These are phyloP conservation scores for Notoglanidium macrostoma DNA, from an alignment of 2,797 vertebrate genomes.

Conservation along the genomic window DNA sequence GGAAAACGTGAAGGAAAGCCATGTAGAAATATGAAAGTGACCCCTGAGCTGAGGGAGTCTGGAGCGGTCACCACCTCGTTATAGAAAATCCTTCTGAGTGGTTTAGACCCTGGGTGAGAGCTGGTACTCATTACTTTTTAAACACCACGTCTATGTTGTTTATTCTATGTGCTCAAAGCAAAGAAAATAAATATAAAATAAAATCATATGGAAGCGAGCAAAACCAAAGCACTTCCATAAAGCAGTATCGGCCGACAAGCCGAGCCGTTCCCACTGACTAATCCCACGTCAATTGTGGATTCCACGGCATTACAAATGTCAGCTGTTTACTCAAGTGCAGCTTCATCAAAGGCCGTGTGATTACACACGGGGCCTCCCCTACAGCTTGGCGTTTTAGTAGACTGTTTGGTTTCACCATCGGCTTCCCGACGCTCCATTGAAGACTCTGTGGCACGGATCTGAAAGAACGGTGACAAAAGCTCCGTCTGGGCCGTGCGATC, in stretches of 20 bases:
- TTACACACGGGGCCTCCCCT: slow-evolving; percentile 22
- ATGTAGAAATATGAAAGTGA: neutral
- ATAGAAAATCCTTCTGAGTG: neutral
- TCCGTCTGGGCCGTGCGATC: neutral
- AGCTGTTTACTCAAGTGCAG: slow-evolving; percentile 42
- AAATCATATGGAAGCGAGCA: neutral
- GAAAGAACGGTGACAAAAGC: slow-evolving; percentile 18
- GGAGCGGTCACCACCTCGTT: neutral
- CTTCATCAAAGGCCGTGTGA: slow-evolving; percentile 26
- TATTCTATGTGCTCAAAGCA: neutral
- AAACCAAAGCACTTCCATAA: slow-evolving; percentile 25
- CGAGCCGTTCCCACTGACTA: neutral
- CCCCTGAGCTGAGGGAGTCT: neutral
- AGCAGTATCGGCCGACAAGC: neutral
- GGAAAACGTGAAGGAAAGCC: neutral
- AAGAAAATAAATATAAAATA: neutral
- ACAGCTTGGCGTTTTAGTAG: neutral
- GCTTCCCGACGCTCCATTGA: slow-evolving; percentile 24
- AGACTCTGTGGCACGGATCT: slow-evolving; percentile 1
- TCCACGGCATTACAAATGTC: slow-evolving; percentile 25
- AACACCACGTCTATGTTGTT: slow-evolving; percentile 32
- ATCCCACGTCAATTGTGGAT: slow-evolving; percentile 28
- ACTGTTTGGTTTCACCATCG: neutral
- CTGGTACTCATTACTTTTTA: slow-evolving; percentile 21
- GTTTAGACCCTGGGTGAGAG: slow-evolving; percentile 9